Base-by-base conservation (phyloP, 2,113 vertebrate genomes). In the Neolamprologus caudopunctatus region DNA sequence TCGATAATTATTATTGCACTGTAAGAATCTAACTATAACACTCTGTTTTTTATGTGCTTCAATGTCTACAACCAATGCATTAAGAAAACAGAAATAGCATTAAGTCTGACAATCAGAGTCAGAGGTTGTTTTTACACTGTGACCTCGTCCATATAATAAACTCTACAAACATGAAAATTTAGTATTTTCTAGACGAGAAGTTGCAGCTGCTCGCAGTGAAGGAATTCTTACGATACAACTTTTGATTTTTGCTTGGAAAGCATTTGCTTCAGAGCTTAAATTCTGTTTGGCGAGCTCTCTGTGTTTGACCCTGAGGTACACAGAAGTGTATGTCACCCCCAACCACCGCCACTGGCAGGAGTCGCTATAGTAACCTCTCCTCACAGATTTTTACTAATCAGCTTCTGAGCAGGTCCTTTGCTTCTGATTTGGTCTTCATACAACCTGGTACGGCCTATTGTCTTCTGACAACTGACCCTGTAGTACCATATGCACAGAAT, bases 271-370 rank as follows among this genome's bases (percentile, higher is more conserved):
- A 37, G 61, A 66, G 61, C 10, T 66, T 66, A 66, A 66, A 13
- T 37, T 8, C 33, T 66, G 33, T 8, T 37, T 37, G 61, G 19
- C 7, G 10, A 66, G 19, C 19, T 66, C 61, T 66, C 61, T 66
- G 9, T 4, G 31, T 37, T 19, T 66, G 61, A 66, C 33, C 31
- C 31, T 35, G 61, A 63, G 31, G 58, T 35, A 63, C 4, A 11
- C 31, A 63, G 9, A 0, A 35, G 16, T 35, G 28, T 19, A 61
- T 61, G 58, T 2, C 0, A 33, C 16, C 3, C 5, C 58, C 58
- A 33, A 33, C 28, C 16, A 33, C 26, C 8, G 1, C 55, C 24
- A 58, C 13, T 57, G 2, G 24, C 13, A 58, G 55, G 24, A 58
- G 28, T 61, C 1, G 28, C 58, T 33, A 61, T 61, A 19, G 16